A percentile compares a stretch with the other conserved stretches of the same genome.
Conservation (phyloP, 2,113 vertebrate species). For the Dissostichus mawsoni region DNA sequence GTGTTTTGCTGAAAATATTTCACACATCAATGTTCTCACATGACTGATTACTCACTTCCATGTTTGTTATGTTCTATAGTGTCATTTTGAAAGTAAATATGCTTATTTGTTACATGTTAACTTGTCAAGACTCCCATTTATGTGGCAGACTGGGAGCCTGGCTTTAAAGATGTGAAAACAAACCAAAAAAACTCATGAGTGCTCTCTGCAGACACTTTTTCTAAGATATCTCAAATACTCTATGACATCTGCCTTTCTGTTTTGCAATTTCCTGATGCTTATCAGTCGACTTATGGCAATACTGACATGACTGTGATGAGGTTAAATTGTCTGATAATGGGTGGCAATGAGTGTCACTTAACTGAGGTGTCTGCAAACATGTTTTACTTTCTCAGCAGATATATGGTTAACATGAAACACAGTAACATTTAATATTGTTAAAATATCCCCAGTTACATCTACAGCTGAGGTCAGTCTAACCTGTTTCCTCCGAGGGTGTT, state of each 20-base stretch:
- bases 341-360: too few species aligned
- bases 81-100: too few species aligned
- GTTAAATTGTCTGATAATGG: not conserved
- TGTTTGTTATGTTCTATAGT: too few species aligned
- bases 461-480: constrained; percentile 61
- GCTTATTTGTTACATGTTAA: too few species aligned
- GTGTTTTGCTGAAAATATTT: too few species aligned
- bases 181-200: too few species aligned
- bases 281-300: not conserved
- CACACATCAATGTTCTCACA: too few species aligned
- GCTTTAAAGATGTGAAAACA: too few species aligned
- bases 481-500: constrained; percentile 75
- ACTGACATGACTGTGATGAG: not conserved
- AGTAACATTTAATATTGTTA: not conserved
- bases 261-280: not conserved
- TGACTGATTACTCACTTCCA: too few species aligned
- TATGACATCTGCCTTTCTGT: not conserved
- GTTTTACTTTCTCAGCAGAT: not conserved
- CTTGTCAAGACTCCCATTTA: too few species aligned
- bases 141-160: too few species aligned
- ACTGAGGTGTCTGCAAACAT: not conserved
- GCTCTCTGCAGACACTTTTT: not conserved
- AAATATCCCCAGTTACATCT: not conserved
- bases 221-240: not conserved
- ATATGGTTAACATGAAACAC: not conserved